Evolutionary conservation across 2,797 vertebrate species (phyloP).

Genomic region (Gastrophryne carolinensis): DNA sequence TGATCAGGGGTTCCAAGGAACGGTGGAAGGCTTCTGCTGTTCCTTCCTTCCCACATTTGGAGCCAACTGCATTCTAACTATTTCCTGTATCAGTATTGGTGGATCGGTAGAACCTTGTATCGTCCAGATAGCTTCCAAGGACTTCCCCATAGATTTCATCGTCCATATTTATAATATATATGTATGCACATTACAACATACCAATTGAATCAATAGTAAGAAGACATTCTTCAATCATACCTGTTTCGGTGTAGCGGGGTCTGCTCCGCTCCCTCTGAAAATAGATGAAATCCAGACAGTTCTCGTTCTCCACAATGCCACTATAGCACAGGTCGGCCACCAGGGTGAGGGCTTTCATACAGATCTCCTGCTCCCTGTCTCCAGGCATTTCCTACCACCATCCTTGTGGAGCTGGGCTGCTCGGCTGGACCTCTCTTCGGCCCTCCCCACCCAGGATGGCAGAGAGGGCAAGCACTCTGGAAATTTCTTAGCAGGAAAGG

Average conservation of each 20-base stretch:
- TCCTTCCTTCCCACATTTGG: too few relatives aligned
- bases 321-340: constrained; percentile 93
- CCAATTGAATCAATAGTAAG: too few relatives aligned
- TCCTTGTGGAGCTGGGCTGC: constrained; percentile 82
- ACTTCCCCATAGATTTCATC: neutral
- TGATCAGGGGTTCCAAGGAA: too few relatives aligned
- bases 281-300: constrained; percentile 95
- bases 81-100: too few relatives aligned
- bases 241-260: constrained; percentile 89
- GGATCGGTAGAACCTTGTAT: too few relatives aligned
- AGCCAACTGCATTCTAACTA: too few relatives aligned
- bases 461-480: constrained; percentile 21
- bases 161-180: neutral
- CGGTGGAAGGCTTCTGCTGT: too few relatives aligned
- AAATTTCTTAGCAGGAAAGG: neutral
- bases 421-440: constrained; percentile 62
- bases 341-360: constrained; percentile 95
- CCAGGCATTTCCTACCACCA: constrained; percentile 98
- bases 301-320: constrained; percentile 91
- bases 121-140: too few relatives aligned
- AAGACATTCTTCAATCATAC: constrained; percentile 64
- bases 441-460: constrained; percentile 60
- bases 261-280: constrained; percentile 90
- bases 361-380: constrained; percentile 97
- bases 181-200: too few relatives aligned